phyloP scores from a whole-genome alignment of 2,888 invertebrate genomes.

The Xylocampa areola region DNA sequence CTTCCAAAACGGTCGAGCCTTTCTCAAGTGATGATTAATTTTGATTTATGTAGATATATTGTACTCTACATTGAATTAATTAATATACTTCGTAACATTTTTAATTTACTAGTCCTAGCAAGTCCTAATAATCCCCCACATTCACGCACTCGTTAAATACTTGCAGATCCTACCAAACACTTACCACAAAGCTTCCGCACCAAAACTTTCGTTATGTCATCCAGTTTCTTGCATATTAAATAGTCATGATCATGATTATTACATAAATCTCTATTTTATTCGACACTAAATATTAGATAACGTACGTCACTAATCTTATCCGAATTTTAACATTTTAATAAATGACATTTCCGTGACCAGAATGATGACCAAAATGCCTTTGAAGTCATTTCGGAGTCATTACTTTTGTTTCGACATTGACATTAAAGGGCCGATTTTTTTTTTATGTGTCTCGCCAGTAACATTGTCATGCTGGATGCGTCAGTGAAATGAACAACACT shows the following conservation, averaged over 20 bases:
- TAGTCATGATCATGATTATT: constrained; percentile 66
- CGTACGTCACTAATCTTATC: constrained; percentile 16
- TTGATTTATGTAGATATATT: too few relatives aligned
- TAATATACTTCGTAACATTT: too few relatives aligned
- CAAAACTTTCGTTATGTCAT: constrained; percentile 66
- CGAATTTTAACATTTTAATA: constrained; percentile 12
- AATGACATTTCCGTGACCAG: constrained; percentile 34
- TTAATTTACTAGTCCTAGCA: too few relatives aligned
- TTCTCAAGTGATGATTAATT: too few relatives aligned
- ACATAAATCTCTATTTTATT: constrained; percentile 66
- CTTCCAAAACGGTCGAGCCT: too few relatives aligned
- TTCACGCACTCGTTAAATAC: too few relatives aligned
- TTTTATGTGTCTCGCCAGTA: neutral
- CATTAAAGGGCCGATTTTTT: neutral
- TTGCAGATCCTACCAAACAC: constrained; percentile 39
- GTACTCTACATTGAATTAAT: too few relatives aligned
- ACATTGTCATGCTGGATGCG: neutral
- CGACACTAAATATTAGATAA: constrained; percentile 56
- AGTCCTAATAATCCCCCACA: too few relatives aligned
- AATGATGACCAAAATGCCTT: constrained; percentile 8
- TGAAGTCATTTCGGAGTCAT: constrained; percentile 10
- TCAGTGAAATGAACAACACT: too few relatives aligned
- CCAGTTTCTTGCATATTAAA: constrained; percentile 73
- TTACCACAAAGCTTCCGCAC: constrained; percentile 59
- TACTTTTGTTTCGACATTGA: constrained; percentile 4